A percentile compares a stretch with the other conserved stretches of the same genome.
phyloP scores from a whole-genome alignment of 2,113 vertebrate species.

The Potamarius usumacintae region DNA sequence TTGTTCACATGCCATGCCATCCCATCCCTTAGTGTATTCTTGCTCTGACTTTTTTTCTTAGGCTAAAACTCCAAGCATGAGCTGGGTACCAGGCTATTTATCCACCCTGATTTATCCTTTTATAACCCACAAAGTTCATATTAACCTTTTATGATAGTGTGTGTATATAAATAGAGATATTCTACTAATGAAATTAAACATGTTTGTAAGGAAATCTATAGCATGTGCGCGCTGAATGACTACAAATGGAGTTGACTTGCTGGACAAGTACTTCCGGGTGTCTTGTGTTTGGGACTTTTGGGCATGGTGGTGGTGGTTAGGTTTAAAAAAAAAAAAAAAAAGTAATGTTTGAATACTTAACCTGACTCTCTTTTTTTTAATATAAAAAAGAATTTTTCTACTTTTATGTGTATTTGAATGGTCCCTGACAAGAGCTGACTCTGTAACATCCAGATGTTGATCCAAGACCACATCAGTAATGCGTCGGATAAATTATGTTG shows the following conservation, averaged over 20 bases:
- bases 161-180: background rate
- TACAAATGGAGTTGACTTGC: background rate
- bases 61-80: background rate
- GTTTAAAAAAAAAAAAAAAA: background rate
- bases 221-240: background rate
- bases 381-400: background rate
- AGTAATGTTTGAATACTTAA: background rate
- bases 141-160: background rate
- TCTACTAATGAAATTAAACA: background rate
- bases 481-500: constrained; percentile 30
- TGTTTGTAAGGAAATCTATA: background rate
- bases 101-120: background rate
- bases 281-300: constrained; percentile 28
- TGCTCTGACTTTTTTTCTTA: background rate
- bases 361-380: background rate
- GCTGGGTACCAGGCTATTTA: background rate
- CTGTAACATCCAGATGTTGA: constrained; percentile 50
- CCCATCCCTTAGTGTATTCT: background rate
- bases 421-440: background rate
- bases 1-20: background rate
- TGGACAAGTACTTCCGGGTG: constrained; percentile 33
- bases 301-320: background rate
- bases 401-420: background rate
- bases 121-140: background rate
- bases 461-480: constrained; percentile 34